These are phyloP conservation scores for Actinernus sp. DNA, from an alignment of 92 coral and sea anemone species.

Conservation along the genomic window DNA sequence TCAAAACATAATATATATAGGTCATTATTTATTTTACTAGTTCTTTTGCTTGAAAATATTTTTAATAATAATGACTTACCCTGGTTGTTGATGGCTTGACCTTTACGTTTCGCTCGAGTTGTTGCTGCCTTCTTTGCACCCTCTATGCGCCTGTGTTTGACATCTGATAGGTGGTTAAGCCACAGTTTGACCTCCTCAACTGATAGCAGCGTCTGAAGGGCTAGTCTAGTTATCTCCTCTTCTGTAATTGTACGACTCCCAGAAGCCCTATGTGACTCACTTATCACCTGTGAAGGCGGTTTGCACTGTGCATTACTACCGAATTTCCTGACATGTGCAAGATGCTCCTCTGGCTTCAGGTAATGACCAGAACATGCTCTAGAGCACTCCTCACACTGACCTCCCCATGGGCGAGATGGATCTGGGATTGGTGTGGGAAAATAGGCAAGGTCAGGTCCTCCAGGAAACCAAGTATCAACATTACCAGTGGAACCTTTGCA, in stretches of 20 bases:
- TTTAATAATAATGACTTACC: too few relatives aligned
- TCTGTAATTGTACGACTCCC: too few relatives aligned
- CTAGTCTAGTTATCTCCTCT: slow-evolving; percentile 7
- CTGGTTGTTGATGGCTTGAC: too few relatives aligned
- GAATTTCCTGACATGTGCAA: neutral
- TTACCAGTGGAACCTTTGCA: slow-evolving; percentile 16
- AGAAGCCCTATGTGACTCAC: too few relatives aligned
- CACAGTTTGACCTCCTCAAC: slow-evolving; percentile 21
- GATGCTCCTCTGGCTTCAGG: slow-evolving; percentile 33
- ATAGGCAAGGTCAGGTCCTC: slow-evolving; percentile 39
- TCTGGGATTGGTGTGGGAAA: slow-evolving; percentile 59
- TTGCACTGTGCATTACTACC: slow-evolving; percentile 1
- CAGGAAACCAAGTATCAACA: slow-evolving; percentile 29
- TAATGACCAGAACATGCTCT: slow-evolving; percentile 41
- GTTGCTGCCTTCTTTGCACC: slow-evolving; percentile 36
- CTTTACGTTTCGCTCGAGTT: slow-evolving; percentile 9
- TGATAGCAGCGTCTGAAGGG: slow-evolving; percentile 8
- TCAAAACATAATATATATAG: too few relatives aligned
- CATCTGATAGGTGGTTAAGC: slow-evolving; percentile 4
- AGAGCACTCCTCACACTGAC: slow-evolving; percentile 23
- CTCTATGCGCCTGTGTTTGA: slow-evolving; percentile 3
- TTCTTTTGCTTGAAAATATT: too few relatives aligned
- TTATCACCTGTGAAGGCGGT: slow-evolving; percentile 1
- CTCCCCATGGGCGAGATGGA: slow-evolving; percentile 55
- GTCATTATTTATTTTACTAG: too few relatives aligned